These are phyloP conservation scores for Hippolais icterina DNA, from an alignment of 2,113 vertebrate species.

Conservation along the genomic window DNA sequence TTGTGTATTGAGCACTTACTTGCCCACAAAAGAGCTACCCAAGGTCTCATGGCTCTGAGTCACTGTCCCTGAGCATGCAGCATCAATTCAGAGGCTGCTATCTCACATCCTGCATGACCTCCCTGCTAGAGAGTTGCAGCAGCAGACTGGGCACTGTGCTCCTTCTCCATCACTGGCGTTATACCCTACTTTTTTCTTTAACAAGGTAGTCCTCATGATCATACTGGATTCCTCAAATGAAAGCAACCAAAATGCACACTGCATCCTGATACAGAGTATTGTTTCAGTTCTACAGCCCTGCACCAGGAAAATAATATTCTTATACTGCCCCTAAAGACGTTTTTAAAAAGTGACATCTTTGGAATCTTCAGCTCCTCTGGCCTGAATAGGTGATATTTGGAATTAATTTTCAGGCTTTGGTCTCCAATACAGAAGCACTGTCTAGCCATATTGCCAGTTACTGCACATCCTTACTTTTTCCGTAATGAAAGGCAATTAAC, in stretches of 20 bases:
- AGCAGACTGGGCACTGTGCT: not conserved
- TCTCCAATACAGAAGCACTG: not conserved
- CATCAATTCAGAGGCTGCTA: not conserved
- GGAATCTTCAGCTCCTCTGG: not conserved
- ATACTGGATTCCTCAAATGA: not conserved
- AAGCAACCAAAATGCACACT: not conserved
- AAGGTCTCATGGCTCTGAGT: constrained; percentile 31
- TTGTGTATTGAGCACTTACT: not conserved
- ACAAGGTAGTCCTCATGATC: not conserved
- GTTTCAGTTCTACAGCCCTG: not conserved
- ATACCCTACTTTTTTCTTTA: not conserved
- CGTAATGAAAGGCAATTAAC: not conserved
- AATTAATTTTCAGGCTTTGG: not conserved
- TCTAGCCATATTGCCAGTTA: not conserved
- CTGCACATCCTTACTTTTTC: not conserved
- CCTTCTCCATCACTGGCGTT: not conserved
- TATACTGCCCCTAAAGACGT: not conserved
- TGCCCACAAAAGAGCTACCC: not conserved
- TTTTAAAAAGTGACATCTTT: not conserved
- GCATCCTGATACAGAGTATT: not conserved
- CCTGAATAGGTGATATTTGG: not conserved
- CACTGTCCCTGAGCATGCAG: not conserved
- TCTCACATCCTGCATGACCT: not conserved
- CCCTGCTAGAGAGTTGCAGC: not conserved
- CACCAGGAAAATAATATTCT: not conserved